Base-by-base conservation (phyloP, 2,797 vertebrate genomes). In the Falco naumanni region DNA sequence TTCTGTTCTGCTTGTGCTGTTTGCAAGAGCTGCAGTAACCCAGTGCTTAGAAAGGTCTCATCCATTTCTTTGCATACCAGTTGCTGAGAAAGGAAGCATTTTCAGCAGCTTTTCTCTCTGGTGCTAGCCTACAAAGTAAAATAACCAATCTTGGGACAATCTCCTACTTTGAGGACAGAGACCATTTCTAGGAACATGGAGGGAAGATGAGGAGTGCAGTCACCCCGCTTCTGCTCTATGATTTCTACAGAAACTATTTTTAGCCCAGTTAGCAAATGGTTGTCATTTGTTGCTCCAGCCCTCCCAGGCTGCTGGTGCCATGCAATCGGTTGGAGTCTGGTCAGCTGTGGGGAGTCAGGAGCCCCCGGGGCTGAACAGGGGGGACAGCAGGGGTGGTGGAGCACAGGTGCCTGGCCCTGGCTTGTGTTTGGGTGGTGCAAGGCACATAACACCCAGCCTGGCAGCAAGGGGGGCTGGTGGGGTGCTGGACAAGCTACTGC, bases 231-330 rank as follows among this genome's bases (percentile, higher is more conserved):
- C 71, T 45, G 25, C 51, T 90, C 60, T 66, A 17, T 84, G 70
- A 68, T 25, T 89, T 76, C 43, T 66, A 21, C 41, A 41, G 43
- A 41, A 75, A 37, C 70, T 89, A 68, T 89, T 93, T 93, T 96
- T 86, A 88, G 72, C 41, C 24, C 33, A 15, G 19, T 31, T 83
- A 80, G 69, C 93, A 95, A 86, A 81, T 82, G 85, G 82, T 79
- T 79, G 24, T 93, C 91, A 77, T 63, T 66, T 94, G 91, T 66
- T 84, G 59, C 74, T 78, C 5, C 13, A 51, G 48, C 13, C 47
- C 34, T 69, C 43, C 34, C 31, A n/a, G 51, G 50, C 72, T 11
- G 5, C 63, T 0, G 0, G 54, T 14, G 63, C 14, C 1, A 2
- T 3, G 21, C 9, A 16, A 8, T 34, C 3, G 5, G 15, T 10